Evolutionary conservation across 2,888 invertebrate genomes (phyloP), one percentile per base, ranked within the genome.

Genomic region (Megastigmus dorsalis): DNA sequence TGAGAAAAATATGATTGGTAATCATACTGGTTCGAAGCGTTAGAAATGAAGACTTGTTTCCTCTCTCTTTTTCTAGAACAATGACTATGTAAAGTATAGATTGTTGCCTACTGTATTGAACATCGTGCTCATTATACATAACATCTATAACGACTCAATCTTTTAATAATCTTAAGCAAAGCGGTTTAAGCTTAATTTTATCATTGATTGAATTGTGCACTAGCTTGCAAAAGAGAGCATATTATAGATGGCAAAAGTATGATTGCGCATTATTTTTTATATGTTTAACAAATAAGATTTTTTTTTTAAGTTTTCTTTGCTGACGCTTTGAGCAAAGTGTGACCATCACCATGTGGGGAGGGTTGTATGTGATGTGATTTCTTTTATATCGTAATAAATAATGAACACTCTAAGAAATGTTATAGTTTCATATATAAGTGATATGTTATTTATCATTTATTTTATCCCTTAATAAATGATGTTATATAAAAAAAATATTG

Each of bases 401-500:
- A 87, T 85, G 85, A 88, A 87, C 85, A 86, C 85, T 85, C 81
- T 87, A 87, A 88, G 83, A 87, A 87, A 87, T 88, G 86, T 88
- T 88, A 87, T 87, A 88, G 86, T 88, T 88, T 88, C 87, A 83
- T 88, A 87, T 87, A 86, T 86, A 88, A 87, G 86, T 85, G 85
- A 88, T 88, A 88, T 86, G 87, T 88, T 88, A 88, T 86, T 88
- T 87, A 85, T 88, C 88, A 88, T 88, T 88, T 87, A 88, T 88
- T 88, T 88, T 86, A 87, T 85, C 85, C 84, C 85, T 85, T 84
- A 88, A 88, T 88, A 88, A 88, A 88, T 86, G 86, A 88, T 87
- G 87, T 88, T 88, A 88, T 86, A 87, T 86, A 86, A 84, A 86
- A 81, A 79, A 65, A 67, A 28, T n/a, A n/a, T n/a, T n/a, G n/a